phyloP scores from a whole-genome alignment of 2,888 invertebrate species.

The Sericinus montela region DNA sequence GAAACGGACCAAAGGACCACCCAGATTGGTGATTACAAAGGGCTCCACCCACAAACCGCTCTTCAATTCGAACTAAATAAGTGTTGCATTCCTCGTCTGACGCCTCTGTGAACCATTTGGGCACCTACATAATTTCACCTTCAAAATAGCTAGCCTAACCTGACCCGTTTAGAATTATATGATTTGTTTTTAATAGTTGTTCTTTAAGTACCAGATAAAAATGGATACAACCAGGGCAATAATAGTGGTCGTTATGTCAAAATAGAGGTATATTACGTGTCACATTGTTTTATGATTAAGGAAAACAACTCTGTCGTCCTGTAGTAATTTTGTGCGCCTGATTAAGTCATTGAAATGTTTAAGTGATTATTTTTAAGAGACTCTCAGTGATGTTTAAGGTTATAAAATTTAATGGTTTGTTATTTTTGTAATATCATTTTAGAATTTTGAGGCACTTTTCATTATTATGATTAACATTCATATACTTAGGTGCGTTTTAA shows the following conservation, averaged over 20 bases:
- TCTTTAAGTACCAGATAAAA: conserved; percentile 23
- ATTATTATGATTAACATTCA: no score
- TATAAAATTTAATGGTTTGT: conserved; percentile 18
- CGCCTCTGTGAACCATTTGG: conserved; percentile 40
- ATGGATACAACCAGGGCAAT: conserved; percentile 26
- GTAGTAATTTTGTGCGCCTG: conserved; percentile 35
- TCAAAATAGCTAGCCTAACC: conserved; percentile 26
- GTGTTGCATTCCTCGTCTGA: conserved; percentile 34
- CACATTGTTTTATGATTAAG: conserved; percentile 38
- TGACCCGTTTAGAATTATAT: conserved; percentile 20
- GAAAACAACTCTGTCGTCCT: conserved; percentile 32
- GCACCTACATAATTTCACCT: conserved; percentile 47
- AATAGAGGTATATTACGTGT: conserved; percentile 39
- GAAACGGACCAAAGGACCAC: conserved; percentile 51
- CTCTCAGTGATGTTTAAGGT: conserved; percentile 21
- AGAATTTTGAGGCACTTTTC: background rate
- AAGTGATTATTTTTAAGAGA: conserved; percentile 20
- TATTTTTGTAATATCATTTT: conserved; percentile 13
- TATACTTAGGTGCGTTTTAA: no score
- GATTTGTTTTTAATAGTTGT: background rate
- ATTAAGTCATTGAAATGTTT: conserved; percentile 35
- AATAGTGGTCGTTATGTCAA: conserved; percentile 32
- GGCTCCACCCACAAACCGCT: conserved; percentile 58
- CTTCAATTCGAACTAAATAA: conserved; percentile 61
- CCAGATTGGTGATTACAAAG: conserved; percentile 51